Evolutionary conservation across 2,888 invertebrate genomes (phyloP).

Genomic region (Tiliacea aurago): DNA sequence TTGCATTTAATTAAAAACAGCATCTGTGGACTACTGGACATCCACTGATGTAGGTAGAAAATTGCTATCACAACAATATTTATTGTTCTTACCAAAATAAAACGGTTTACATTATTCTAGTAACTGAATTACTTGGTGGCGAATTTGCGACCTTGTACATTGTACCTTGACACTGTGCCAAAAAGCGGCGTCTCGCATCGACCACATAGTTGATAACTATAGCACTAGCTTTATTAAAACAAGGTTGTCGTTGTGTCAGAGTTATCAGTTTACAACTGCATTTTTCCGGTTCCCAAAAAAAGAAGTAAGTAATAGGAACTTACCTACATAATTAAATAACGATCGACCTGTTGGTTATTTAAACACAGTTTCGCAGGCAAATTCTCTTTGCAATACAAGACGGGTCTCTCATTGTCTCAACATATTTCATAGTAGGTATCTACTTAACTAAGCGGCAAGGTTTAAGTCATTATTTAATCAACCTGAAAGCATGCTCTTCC

Average conservation of each 20-base stretch:
- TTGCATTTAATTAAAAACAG: background rate
- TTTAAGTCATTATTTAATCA: conserved; percentile 55
- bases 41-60: background rate
- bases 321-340: background rate
- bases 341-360: background rate
- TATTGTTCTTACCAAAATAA: background rate
- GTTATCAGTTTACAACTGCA: background rate
- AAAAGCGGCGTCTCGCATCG: conserved; percentile 5
- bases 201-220: conserved; percentile 8
- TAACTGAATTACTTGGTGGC: background rate
- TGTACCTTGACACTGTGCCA: conserved; percentile 50
- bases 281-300: background rate
- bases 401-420: conserved; percentile 6
- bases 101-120: background rate
- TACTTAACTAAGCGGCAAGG: conserved; percentile 7
- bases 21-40: background rate
- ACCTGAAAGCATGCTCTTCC: conserved; percentile 17
- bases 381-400: conserved; percentile 9
- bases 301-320: too few relatives aligned
- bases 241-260: conserved; percentile 5
- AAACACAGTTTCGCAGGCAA: background rate
- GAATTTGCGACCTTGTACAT: conserved; percentile 8
- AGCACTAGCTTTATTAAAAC: background rate
- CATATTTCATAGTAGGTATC: conserved; percentile 20
- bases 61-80: background rate